Evolutionary conservation across 2,797 vertebrate species (phyloP), one percentile per base, ranked within the genome.

Genomic region (Lophura swinhoii): DNA sequence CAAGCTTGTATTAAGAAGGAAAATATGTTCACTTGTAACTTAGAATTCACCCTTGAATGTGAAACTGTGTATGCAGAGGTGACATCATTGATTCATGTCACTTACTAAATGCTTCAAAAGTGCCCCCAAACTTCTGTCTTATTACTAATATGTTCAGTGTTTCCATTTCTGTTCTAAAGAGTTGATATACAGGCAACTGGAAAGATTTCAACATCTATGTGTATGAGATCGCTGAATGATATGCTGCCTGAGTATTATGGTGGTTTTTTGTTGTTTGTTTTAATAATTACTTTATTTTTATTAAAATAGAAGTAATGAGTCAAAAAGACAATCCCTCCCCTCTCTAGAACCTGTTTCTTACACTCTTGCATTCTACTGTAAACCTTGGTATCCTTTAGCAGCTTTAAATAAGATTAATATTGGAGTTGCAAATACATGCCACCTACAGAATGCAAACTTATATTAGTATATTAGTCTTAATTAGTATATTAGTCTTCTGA

Each of bases 401-500:
- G 24, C 37, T 78, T 77, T 80, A 93, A 90, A 76, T 49, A 94
- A 91, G 76, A 91, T 21, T 55, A 91, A 22, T 51, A 62, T 59
- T 37, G 49, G 62, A 87, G 62, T 11, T 84, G 28, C 72, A 90
- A 87, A 80, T 13, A 64, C 22, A 41, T 55, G 62, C 24, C 56
- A 83, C 22, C 75, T 68, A 70, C 41, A 79, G 24, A 85, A 70
- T 74, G 73, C 56, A 91, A 92, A 72, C 6, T 49, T 80, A 80
- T 9, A 43, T 43, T 43, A 43, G 17, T 43, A 43, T 43, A 43
- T 43, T 43, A 43, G 43, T 43, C 17, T 43, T 43, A 43, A 43
- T 43, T 5, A 85, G 62, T 78, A 39, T 68, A 90, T 91, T 89
- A 93, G 93, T 87, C 60, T 90, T 13, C 21, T 81, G 62, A 84